phyloP scores from a whole-genome alignment of 2,797 vertebrate species.

The Acrossocheilus fasciatus region DNA sequence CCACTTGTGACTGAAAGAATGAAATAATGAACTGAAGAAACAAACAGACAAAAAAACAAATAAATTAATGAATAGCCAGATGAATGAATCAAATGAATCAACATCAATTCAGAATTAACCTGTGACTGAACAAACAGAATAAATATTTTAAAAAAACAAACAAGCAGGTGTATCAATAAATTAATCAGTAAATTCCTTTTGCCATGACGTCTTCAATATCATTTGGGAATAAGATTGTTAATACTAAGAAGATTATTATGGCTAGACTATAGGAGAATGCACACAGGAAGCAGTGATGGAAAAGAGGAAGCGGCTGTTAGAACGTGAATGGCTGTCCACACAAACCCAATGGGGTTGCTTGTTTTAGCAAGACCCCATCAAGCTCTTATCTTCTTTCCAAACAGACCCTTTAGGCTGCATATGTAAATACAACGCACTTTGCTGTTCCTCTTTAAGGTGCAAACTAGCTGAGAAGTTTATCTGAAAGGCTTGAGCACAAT shows the following conservation, averaged over 20 bases:
- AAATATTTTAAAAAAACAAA: neutral
- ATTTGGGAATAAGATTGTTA: neutral
- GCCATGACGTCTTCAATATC: neutral
- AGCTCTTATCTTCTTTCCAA: slow-evolving; percentile 40
- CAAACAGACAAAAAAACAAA: neutral
- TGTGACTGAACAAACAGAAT: neutral
- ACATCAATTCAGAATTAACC: neutral
- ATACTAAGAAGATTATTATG: slow-evolving; percentile 55
- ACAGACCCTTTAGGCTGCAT: slow-evolving; percentile 44
- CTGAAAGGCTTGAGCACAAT: neutral
- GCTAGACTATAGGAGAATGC: slow-evolving; percentile 59
- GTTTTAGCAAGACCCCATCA: slow-evolving; percentile 51
- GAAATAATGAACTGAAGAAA: neutral
- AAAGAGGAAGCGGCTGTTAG: slow-evolving; percentile 70
- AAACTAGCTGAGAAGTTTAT: slow-evolving; percentile 11
- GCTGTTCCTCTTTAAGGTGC: neutral
- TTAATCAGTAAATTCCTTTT: neutral
- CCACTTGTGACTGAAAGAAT: neutral
- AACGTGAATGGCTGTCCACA: slow-evolving; percentile 60
- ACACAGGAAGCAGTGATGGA: slow-evolving; percentile 69
- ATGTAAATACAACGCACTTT: neutral
- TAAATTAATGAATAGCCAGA: neutral
- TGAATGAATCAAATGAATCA: neutral
- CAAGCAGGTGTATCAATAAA: neutral
- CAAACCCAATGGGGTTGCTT: slow-evolving; percentile 47